Conservation (phyloP, 2,113 vertebrate species). For the Zosterops pallidus region DNA sequence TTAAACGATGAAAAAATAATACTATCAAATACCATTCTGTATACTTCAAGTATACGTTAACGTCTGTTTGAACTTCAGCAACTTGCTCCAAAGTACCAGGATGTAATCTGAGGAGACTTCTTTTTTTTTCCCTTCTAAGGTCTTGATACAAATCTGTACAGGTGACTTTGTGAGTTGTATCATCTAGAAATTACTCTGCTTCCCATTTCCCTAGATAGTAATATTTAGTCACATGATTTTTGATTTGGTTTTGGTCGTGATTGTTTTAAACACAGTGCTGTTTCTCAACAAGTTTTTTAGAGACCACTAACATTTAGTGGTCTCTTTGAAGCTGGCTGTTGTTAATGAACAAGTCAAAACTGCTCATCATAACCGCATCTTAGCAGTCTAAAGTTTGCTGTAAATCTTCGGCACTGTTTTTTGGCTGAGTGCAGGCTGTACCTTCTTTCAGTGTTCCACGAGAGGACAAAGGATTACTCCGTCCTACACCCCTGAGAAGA, state of each 20-base stretch:
- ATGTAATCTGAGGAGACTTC: neutral
- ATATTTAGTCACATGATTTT: neutral
- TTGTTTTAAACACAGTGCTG: neutral
- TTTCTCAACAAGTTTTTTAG: neutral
- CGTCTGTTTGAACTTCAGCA: neutral
- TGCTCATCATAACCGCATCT: neutral
- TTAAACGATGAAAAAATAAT: neutral
- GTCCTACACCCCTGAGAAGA: neutral
- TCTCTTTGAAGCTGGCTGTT: neutral
- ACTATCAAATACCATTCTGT: neutral
- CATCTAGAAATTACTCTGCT: neutral
- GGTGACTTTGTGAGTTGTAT: neutral
- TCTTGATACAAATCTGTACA: neutral
- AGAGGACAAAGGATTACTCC: neutral
- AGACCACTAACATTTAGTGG: neutral
- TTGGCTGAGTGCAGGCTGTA: neutral
- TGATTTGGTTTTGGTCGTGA: neutral
- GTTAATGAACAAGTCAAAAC: neutral
- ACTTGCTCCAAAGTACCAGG: neutral
- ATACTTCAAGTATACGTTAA: neutral
- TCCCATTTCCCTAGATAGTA: neutral
- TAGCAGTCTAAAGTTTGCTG: neutral
- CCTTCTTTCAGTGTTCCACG: neutral
- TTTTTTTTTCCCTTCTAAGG: neutral
- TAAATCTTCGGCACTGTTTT: neutral